These are phyloP conservation scores for Drosophila hamatofila DNA, from an alignment of 2,888 invertebrate species.

Conservation along the genomic window DNA sequence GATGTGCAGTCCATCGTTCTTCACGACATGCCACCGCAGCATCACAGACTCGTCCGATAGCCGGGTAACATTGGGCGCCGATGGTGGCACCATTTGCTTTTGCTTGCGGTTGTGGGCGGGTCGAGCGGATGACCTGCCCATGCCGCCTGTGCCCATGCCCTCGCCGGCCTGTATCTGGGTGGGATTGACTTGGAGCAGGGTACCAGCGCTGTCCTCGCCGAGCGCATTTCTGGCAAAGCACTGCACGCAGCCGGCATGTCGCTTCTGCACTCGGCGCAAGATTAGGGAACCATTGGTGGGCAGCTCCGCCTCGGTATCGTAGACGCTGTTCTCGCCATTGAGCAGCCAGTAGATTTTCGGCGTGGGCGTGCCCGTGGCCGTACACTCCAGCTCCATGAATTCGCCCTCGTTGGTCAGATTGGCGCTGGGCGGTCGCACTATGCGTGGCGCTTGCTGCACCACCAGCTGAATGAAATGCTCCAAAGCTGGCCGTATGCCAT, in stretches of 20 bases:
- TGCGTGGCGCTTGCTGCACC: slow-evolving; percentile 86
- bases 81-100: slow-evolving; percentile 93
- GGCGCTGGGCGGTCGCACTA: slow-evolving; percentile 80
- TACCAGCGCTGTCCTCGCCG: slow-evolving; percentile 87
- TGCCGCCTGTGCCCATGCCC: slow-evolving; percentile 5
- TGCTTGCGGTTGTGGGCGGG: slow-evolving; percentile 46
- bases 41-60: slow-evolving; percentile 96
- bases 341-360: slow-evolving; percentile 93
- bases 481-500: slow-evolving; percentile 86
- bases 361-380: slow-evolving; percentile 89
- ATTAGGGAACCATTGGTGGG: slow-evolving; percentile 87
- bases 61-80: slow-evolving; percentile 93
- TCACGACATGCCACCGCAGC: slow-evolving; percentile 94
- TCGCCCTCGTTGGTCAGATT: slow-evolving; percentile 86
- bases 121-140: slow-evolving; percentile 21
- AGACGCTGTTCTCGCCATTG: slow-evolving; percentile 90
- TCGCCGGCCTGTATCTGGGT: slow-evolving; percentile 88
- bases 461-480: slow-evolving; percentile 86
- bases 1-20: slow-evolving; percentile 93
- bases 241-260: slow-evolving; percentile 95
- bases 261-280: slow-evolving; percentile 89
- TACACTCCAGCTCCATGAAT: slow-evolving; percentile 86
- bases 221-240: slow-evolving; percentile 93
- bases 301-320: slow-evolving; percentile 86
- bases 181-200: slow-evolving; percentile 91